Percentiles rank a stretch among this genome's conserved stretches.
Conservation (phyloP, 2,888 invertebrate species). For the Panorpa germanica region DNA sequence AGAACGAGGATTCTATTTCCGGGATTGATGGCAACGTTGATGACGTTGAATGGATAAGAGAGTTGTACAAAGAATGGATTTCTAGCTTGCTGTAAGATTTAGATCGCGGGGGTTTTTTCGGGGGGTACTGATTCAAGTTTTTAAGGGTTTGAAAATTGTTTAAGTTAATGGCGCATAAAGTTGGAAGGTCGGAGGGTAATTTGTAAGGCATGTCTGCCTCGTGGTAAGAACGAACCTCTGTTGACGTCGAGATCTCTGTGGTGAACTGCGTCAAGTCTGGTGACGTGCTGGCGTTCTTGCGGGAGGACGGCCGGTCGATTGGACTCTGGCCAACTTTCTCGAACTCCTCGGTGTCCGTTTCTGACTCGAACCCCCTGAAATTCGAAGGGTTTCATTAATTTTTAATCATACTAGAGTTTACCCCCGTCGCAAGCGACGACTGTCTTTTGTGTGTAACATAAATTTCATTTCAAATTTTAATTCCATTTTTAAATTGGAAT, state of each 20-base stretch:
- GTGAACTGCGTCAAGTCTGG: conserved; percentile 20
- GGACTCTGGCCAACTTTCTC: conserved; percentile 54
- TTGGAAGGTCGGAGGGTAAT: too few relatives aligned
- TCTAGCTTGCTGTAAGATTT: neutral
- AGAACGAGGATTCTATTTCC: conserved; percentile 12
- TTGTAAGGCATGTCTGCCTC: too few relatives aligned
- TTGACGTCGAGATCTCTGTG: too few relatives aligned
- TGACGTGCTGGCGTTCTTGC: conserved; percentile 29
- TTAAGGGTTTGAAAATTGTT: too few relatives aligned
- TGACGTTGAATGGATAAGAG: too few relatives aligned
- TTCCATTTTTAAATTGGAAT: too few relatives aligned
- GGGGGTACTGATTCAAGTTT: conserved; percentile 2
- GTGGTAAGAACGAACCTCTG: too few relatives aligned
- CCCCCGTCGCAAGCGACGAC: too few relatives aligned
- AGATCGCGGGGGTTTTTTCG: neutral
- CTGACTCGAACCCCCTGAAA: conserved; percentile 57
- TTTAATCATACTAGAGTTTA: neutral
- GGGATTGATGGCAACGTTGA: conserved; percentile 13
- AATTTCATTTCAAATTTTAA: too few relatives aligned
- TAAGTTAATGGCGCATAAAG: too few relatives aligned
- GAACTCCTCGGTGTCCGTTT: conserved; percentile 67
- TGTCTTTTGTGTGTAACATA: too few relatives aligned
- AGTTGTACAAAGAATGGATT: conserved; percentile 7
- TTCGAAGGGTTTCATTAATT: conserved; percentile 2
- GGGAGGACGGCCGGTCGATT: conserved; percentile 25